Evolutionary conservation across 1,140 invertebrate genomes (phyloP), one percentile per base, ranked within the genome.

Genomic region (Harlomillsia oculata): DNA sequence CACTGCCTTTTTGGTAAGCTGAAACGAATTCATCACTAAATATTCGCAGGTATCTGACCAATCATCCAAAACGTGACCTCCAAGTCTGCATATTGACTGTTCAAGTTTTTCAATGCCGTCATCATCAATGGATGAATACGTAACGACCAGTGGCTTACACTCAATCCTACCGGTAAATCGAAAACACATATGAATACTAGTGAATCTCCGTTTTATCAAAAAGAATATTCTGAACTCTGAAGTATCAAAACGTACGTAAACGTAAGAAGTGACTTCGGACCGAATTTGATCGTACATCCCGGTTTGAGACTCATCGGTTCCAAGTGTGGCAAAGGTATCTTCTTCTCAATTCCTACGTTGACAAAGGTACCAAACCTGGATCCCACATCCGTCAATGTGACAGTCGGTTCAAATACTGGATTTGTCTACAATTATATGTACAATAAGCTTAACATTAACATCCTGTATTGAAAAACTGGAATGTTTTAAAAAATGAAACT

Each of bases 1-100:
- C 9, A 84, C 69, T 16, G 73, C 71, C 70, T 76, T 62, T 11
- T 53, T 41, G 69, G 82, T 84, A 16, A 85, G 72, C 16, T 76
- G 79, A 23, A 82, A 75, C 20, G 74, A 74, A 37, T 77, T 75
- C 77, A 84, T 83, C 13, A 83, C 81, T 21, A 85, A 70, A 68
- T 80, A 76, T 21, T 74, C 71, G 64, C 81, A 82, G 30, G 70
- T 66, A 28, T 60, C 54, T n/a, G 53, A 59, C 74, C 74, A 76
- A 32, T 75, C 72, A 25, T 58, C 62, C 5, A 71, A 60, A 36
- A 74, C 53, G 62, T 73, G 72, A 9, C 70, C 73, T 11, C 72
- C 72, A 6, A 75, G 57, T 18, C 58, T 51, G 23, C 56, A 49
- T 20, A 74, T 43, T 6, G 54, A 26, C 18, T 57, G 46, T 39